Conservation (phyloP, 2,888 invertebrate genomes). For the Drosophila basisetae region DNA sequence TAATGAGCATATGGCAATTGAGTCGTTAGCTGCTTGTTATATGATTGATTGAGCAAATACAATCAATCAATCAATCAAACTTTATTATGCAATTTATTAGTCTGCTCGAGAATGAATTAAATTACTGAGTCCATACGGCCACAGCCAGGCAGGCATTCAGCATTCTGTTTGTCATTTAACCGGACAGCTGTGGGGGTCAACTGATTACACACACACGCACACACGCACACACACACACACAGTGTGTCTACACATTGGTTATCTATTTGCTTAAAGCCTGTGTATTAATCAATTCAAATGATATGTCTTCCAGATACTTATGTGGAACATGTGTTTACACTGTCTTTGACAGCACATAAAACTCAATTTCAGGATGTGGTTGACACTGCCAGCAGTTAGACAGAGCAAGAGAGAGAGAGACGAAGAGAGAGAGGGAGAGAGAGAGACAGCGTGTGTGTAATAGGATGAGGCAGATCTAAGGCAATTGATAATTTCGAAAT, state of each 20-base stretch:
- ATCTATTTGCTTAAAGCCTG: conserved; percentile 42
- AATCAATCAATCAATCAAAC: conserved; percentile 61
- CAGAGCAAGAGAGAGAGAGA: not conserved
- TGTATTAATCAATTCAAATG: conserved; percentile 58
- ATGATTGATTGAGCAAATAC: conserved; percentile 53
- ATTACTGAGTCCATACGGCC: not conserved
- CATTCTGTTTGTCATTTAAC: conserved; percentile 8
- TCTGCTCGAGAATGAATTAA: conserved; percentile 13
- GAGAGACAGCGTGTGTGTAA: not conserved
- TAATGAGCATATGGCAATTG: not conserved
- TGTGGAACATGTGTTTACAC: conserved; percentile 51
- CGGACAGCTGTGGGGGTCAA: conserved; percentile 23
- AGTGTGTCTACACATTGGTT: not conserved
- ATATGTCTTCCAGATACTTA: conserved; percentile 20
- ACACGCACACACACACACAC: not conserved
- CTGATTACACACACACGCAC: conserved; percentile 1
- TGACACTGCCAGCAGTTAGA: not conserved
- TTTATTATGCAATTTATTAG: conserved; percentile 44
- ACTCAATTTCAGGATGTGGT: conserved; percentile 10
- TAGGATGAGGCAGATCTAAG: not conserved
- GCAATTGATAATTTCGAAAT: conserved; percentile 30
- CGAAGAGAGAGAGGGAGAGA: no score
- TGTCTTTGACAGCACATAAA: conserved; percentile 25
- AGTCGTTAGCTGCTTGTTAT: not conserved
- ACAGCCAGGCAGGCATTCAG: not conserved